phyloP scores from a whole-genome alignment of 2,113 vertebrate species.

The Penelope pileata region DNA sequence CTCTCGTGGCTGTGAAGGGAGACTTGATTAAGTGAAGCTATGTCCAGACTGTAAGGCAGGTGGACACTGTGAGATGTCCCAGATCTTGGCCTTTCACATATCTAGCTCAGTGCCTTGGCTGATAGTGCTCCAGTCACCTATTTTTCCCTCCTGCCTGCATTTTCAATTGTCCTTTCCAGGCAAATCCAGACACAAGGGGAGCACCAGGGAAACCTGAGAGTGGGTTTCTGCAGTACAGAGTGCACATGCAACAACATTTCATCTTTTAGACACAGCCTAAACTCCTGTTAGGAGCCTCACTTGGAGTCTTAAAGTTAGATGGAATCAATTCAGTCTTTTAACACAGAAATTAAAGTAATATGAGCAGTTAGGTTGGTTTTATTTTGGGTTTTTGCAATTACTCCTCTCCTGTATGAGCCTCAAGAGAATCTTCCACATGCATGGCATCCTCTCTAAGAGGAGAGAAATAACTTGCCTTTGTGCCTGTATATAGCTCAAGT shows the following conservation, averaged over 20 bases:
- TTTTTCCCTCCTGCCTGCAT: background rate
- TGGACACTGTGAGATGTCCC: background rate
- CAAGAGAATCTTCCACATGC: background rate
- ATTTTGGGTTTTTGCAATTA: background rate
- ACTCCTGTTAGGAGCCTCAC: background rate
- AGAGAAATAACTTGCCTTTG: background rate
- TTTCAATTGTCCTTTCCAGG: background rate
- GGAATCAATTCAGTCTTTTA: background rate
- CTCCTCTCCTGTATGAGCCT: background rate
- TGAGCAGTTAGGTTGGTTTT: background rate
- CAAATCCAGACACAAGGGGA: background rate
- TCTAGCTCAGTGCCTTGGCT: background rate
- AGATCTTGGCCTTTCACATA: background rate
- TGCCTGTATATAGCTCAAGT: background rate
- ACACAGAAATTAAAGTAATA: background rate
- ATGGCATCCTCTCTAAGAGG: background rate
- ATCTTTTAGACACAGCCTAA: background rate
- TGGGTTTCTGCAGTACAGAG: background rate
- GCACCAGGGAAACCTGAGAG: background rate
- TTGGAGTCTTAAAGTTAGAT: background rate
- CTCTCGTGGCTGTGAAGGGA: background rate
- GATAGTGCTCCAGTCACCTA: no score
- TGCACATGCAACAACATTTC: background rate
- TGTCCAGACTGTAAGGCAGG: background rate
- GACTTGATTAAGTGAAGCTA: background rate